Evolutionary conservation across 2,113 vertebrate species (phyloP), one percentile per base, ranked within the genome.

Genomic region (Phrynosoma blainvillii): DNA sequence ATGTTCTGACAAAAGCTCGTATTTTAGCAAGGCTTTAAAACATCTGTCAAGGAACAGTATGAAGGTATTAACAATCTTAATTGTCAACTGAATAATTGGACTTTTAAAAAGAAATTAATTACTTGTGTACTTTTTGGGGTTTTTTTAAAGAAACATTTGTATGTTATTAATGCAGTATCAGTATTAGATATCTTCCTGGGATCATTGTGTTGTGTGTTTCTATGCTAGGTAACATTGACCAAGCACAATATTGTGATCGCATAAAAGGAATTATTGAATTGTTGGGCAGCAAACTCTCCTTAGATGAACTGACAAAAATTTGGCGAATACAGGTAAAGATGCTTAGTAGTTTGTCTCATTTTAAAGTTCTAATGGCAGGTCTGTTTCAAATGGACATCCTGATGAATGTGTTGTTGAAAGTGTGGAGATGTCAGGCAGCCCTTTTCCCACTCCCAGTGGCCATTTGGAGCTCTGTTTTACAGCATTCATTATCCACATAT

Each of bases 221-320:
- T 95, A 68, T 96, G 23, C 20, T 93, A 99, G 99, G 99, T 88
- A 99, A 99, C 91, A 99, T 99, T 96, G 99, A 99, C 94, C 99
- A 99, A 94, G 99, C 99, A 0, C 99, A 99, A 79, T 99, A 99
- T 95, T 99, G 99, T 97, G 99, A 99, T 93, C 98, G 99, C 89
- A 99, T 99, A 95, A 99, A 99, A 96, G 99, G 99, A 96, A 99
- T 99, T 95, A 99, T 99, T 96, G 99, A 99, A 95, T 96, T 99
- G 75, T 95, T 99, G 93, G 99, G 99, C 88, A 99, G 99, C 96
- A 99, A 99, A 96, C 96, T 99, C 47, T 99, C 99, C 20, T 95
- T 99, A 94, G 99, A 99, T 81, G 99, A 99, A 82, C 98, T 99
- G 86, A 98, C 98, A 89, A 99, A 99, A 96, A 99, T 99, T 94